Base-by-base conservation (phyloP, 2,797 vertebrate species). In the Gadopsis marmoratus region DNA sequence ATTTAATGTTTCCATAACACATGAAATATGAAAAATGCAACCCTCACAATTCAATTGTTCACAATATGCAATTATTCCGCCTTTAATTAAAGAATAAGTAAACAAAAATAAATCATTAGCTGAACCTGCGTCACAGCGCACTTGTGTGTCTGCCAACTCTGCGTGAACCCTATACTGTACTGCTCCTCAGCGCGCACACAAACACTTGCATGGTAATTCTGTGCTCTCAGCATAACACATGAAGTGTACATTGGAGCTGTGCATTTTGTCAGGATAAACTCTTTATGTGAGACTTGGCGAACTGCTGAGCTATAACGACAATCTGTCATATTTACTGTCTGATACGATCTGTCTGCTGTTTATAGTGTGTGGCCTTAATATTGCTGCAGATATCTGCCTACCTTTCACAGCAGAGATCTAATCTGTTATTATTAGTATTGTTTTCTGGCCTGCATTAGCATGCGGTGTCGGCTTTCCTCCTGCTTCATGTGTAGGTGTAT, bases 341-440 rank as follows among this genome's bases (percentile, higher is more conserved):
- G 84, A 87, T 82, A 82, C 9, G 4, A 87, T 88, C 74, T 61
- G 48, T 75, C 71, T 84, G 31, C 74, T 4, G 33, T 75, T 84
- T 83, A 75, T 41, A 71, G 82, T 66, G 63, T 74, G 79, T 75
- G 54, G 51, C 86, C 74, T 74, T 83, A 78, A 83, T 87, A 84
- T 76, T 87, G 76, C 79, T 78, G 78, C 66, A 39, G 51, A 71
- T 86, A 74, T 83, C 76, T 79, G 53, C 77, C 71, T 68, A 64
- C 76, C 69, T 81, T 79, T 88, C 86, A 90, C 71, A 53, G 76
- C 58, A 68, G 26, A 86, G 83, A 89, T 90, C 71, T 84, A 83
- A 92, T 90, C 87, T 86, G 78, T 79, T 89, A 79, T 90, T 89
- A 87, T 86, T 91, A 88, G 86, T 58, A 78, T 89, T 91, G 86